Evolutionary conservation across 2,797 vertebrate genomes (phyloP).

Genomic region (Percopsis omiscomaycus): DNA sequence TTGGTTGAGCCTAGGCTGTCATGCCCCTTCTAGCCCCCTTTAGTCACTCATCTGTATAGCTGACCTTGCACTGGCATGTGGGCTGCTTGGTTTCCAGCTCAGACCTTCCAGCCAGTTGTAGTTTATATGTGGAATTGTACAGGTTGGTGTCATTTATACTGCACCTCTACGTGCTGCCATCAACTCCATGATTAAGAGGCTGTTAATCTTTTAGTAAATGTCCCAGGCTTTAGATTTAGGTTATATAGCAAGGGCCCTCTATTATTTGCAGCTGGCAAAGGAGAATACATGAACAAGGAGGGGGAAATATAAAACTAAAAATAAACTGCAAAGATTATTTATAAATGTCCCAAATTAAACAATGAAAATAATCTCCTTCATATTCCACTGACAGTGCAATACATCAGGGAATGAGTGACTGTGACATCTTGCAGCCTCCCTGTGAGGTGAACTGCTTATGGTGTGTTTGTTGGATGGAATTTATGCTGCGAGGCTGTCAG

Average conservation of each 20-base stretch:
- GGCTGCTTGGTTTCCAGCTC: conserved; percentile 51
- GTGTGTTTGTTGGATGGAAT: conserved; percentile 49
- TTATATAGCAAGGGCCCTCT: conserved; percentile 1
- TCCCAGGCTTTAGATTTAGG: conserved; percentile 20
- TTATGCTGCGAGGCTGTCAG: conserved; percentile 60
- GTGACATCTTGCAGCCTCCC: conserved; percentile 43
- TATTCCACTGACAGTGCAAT: conserved; percentile 35
- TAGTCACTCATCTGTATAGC: conserved; percentile 57
- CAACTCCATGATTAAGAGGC: background rate
- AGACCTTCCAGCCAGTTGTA: conserved; percentile 27
- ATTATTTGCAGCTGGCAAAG: conserved; percentile 3
- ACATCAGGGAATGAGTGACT: conserved; percentile 52
- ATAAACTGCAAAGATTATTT: conserved; percentile 20
- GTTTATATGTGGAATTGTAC: conserved; percentile 20
- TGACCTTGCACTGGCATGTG: conserved; percentile 58
- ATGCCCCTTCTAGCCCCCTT: conserved; percentile 52
- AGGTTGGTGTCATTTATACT: conserved; percentile 35
- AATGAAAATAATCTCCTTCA: conserved; percentile 28
- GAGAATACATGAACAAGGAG: conserved; percentile 7
- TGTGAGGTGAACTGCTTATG: conserved; percentile 49
- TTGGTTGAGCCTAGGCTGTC: conserved; percentile 39
- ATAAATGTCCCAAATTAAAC: conserved; percentile 28
- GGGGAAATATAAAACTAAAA: conserved; percentile 11
- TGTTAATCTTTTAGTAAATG: background rate
- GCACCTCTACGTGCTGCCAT: conserved; percentile 24